Percentiles rank a stretch among this genome's conserved stretches.
Conservation (phyloP, 2,797 vertebrate genomes). For the Syngnathus acus region DNA sequence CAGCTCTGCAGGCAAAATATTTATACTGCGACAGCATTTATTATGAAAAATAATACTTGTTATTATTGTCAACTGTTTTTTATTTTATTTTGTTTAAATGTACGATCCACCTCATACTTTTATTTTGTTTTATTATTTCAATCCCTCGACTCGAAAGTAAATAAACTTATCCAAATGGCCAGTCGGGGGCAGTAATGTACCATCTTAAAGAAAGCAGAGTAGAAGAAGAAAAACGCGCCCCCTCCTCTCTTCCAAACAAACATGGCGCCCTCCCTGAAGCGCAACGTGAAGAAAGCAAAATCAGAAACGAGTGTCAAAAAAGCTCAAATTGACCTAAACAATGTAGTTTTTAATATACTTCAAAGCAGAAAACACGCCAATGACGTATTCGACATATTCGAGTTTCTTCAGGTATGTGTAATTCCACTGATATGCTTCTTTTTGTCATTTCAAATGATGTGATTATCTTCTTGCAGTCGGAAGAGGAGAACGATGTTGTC, state of each 20-base stretch:
- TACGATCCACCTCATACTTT: too few species aligned
- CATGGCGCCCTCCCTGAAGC: constrained; percentile 69
- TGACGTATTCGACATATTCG: constrained; percentile 81
- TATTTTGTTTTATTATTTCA: too few species aligned
- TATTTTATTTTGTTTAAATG: too few species aligned
- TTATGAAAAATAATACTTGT: too few species aligned
- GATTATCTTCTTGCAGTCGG: constrained; percentile 59
- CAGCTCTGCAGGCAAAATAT: too few species aligned
- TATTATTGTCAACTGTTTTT: too few species aligned
- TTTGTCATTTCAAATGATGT: background rate
- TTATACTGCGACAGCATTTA: too few species aligned
- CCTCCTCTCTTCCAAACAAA: constrained; percentile 3
- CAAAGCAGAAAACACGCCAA: constrained; percentile 75
- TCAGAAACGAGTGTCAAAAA: constrained; percentile 27
- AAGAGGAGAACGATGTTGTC: constrained; percentile 64
- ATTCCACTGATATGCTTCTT: rapidly evolving
- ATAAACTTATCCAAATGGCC: background rate
- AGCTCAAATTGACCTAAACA: constrained; percentile 49
- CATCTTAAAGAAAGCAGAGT: too few species aligned
- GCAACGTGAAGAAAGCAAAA: constrained; percentile 62
- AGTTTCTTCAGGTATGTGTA: constrained; percentile 73
- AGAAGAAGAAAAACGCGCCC: background rate
- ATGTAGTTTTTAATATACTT: constrained; percentile 64
- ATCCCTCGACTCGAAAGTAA: too few species aligned
- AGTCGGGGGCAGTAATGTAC: background rate